Base-by-base conservation (phyloP, 2,888 invertebrate species). In the Isotomurus palustris region DNA sequence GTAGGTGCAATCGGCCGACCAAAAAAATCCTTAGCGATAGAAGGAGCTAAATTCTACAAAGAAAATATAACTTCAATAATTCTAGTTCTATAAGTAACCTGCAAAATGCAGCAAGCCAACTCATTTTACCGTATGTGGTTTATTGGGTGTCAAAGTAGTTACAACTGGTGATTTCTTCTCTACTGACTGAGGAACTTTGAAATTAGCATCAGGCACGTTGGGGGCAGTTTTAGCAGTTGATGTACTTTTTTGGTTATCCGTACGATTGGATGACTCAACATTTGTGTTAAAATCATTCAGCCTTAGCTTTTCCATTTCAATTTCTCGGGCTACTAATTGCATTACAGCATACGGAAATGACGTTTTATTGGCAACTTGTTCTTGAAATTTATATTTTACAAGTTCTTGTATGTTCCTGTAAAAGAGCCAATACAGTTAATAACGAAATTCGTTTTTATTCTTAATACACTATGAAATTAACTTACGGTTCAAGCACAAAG, bases 251-350 rank as follows among this genome's bases (percentile, higher is more conserved):
- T n/a, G n/a, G n/a, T n/a, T n/a, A n/a, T n/a, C n/a, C n/a, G n/a
- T 35, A 25, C 40, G 6, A 47, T 24, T 17, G 27, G 52, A 24
- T 40, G 45, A 35, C 45, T 27, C 22, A 25, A 29, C 28, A 43
- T 44, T 24, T 25, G 40, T n/a, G n/a, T n/a, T n/a, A n/a, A n/a
- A n/a, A 51, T 76, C 78, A 45, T 76, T 78, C 48, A 85, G 77
- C 52, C 87, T 77, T 73, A 92, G 85, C 71, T 84, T 82, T 74
- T 88, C 90, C 41, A 87, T 72, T 68, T 90, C 88, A 57, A 91
- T 84, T 78, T 92, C 91, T 48, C 87, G 80, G 0, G 89, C 82
- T 56, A 94, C 83, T 41, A 91, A 78, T 73, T 93, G 92, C 60
- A 87, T 83, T 21, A 85, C 82, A 6, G 85, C 82, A 67, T 88